Evolutionary conservation across 2,113 vertebrate genomes (phyloP).

Genomic region (Anguilla japonica): DNA sequence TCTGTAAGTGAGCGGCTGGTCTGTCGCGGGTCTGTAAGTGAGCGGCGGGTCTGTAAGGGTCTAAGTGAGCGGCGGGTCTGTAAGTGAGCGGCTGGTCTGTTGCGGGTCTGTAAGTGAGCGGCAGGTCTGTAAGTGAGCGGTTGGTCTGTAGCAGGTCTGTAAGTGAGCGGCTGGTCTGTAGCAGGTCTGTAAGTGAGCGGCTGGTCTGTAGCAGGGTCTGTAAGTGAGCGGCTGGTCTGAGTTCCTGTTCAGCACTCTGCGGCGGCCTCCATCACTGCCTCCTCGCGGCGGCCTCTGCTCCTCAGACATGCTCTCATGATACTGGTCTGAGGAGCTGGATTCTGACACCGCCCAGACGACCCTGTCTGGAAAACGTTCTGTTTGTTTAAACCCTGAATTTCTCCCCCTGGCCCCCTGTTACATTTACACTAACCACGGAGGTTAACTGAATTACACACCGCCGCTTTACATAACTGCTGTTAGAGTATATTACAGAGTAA

Average conservation of each 20-base stretch:
- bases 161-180: too few relatives aligned
- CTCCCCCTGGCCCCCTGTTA: background rate
- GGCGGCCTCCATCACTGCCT: background rate
- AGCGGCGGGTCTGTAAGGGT: too few relatives aligned
- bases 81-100: too few relatives aligned
- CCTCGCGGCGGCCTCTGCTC: background rate
- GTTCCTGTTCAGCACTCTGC: background rate
- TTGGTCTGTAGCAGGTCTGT: too few relatives aligned
- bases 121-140: too few relatives aligned
- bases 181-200: too few relatives aligned
- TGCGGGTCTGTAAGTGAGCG: too few relatives aligned
- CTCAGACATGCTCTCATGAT: background rate
- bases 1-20: too few relatives aligned
- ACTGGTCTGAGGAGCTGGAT: background rate
- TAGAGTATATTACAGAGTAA: background rate
- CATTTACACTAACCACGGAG: background rate
- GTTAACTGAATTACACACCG: background rate
- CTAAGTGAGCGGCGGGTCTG: too few relatives aligned
- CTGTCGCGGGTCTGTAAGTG: too few relatives aligned
- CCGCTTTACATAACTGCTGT: background rate
- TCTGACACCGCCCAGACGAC: background rate
- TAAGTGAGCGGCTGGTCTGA: background rate
- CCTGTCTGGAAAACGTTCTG: slow-evolving; percentile 1
- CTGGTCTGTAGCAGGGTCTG: too few relatives aligned
- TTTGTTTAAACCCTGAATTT: background rate